phyloP scores from a whole-genome alignment of 2,797 vertebrate genomes.

The Sarcophilus harrisii region DNA sequence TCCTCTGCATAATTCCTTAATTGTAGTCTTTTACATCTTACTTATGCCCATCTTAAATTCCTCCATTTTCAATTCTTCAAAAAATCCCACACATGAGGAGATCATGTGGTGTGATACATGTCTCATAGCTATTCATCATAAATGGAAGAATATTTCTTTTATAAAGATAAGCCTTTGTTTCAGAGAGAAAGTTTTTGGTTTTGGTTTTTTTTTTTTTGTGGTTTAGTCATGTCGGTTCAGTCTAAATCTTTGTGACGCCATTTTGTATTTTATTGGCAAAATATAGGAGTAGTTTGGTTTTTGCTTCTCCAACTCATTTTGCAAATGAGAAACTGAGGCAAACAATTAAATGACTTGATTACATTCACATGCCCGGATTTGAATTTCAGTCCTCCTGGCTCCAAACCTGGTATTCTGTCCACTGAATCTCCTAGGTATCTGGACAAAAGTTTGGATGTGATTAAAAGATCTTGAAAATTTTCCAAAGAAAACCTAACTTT shows the following conservation, averaged over 20 bases:
- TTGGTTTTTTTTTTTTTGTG: too few species aligned
- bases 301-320: background rate
- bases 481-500: background rate
- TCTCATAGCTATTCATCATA: too few species aligned
- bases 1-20: too few species aligned
- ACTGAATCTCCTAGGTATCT: background rate
- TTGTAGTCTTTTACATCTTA: too few species aligned
- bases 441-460: background rate
- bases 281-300: background rate
- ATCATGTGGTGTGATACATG: too few species aligned
- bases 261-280: background rate
- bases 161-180: background rate
- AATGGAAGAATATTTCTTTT: too few species aligned
- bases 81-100: too few species aligned
- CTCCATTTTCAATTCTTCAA: too few species aligned
- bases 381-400: background rate
- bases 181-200: background rate
- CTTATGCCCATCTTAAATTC: too few species aligned
- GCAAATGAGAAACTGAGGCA: background rate
- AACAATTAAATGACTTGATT: background rate
- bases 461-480: background rate
- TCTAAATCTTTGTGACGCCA: background rate
- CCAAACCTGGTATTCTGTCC: background rate
- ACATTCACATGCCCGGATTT: background rate
- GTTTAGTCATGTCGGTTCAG: background rate